Base-by-base conservation (phyloP, 2,888 invertebrate species). In the Cephus spinipes region DNA sequence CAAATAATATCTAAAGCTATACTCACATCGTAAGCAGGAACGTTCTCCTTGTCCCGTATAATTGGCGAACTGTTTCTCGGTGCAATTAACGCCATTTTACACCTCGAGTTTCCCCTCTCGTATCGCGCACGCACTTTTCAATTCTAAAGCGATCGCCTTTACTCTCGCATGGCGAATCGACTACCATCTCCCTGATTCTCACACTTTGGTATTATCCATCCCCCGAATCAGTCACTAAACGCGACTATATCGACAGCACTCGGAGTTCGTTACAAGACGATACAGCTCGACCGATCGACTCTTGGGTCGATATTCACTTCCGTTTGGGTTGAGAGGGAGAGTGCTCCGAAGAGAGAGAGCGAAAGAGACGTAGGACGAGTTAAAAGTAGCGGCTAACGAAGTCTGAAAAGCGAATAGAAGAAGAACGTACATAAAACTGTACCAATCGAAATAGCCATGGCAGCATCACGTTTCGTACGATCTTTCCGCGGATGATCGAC, bases 21-120 rank as follows among this genome's bases (percentile, higher is more conserved):
- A 84, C 93, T 92, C 91, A 95, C 95, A 93, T 95, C 94, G 87
- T 95, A 95, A 73, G 95, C 94, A 85, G 95, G 95, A 84, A 94
- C 92, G 86, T 94, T 93, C 84, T 95, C 93, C 90, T 94, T 95
- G 91, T 95, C 95, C 91, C 93, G 93, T 89, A 95, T 94, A 86
- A 94, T 91, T 75, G 95, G 94, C 84, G 93, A 93, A 84, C 94
- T 94, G 91, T 95, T 95, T 92, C 94, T 94, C 87, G 94, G 94
- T 87, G 93, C 93, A 81, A 93, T 94, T 86, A 93, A 90, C 80
- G 90, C 87, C 89, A 90, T 90, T 75, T 84, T 81, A 77, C 71
- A 4, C 36, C 15, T 15, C 12, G 3, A 15, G 30, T 69, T 36
- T 34, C 0, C 23, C 3, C 12, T 34, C 33, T 33, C 1, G 31